A percentile compares a stretch with the other conserved stretches of the same genome.
phyloP scores from a whole-genome alignment of 2,888 invertebrate species.

The Ophion ventricosus region DNA sequence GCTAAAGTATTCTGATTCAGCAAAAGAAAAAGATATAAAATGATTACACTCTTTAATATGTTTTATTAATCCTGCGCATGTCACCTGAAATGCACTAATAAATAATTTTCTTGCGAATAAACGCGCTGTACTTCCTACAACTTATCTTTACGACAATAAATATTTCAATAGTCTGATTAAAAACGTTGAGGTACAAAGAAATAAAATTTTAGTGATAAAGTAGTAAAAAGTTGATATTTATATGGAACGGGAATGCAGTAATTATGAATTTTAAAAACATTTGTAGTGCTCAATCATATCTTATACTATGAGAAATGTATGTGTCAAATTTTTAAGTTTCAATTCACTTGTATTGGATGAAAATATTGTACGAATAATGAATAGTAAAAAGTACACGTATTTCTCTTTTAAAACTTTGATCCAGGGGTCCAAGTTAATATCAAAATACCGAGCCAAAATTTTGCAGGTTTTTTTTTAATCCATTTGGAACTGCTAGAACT shows the following conservation, averaged over 20 bases:
- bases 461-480: background rate
- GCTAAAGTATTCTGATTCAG: slow-evolving; percentile 5
- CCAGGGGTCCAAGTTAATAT: background rate
- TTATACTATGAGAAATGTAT: too few species aligned
- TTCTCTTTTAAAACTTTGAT: background rate
- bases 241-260: too few species aligned
- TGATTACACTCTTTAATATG: background rate
- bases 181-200: too few species aligned
- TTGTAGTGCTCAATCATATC: too few species aligned
- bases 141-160: too few species aligned
- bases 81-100: background rate
- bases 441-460: background rate
- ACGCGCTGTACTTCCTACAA: too few species aligned
- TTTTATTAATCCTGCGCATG: background rate
- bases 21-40: background rate
- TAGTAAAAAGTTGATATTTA: too few species aligned
- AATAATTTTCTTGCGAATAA: background rate
- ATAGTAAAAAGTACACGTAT: slow-evolving; percentile 1
- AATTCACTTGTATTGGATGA: background rate
- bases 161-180: too few species aligned
- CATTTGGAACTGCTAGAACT: background rate
- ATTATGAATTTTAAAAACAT: too few species aligned
- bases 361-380: background rate
- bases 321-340: background rate
- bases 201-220: too few species aligned